phyloP scores from a whole-genome alignment of 2,113 vertebrate species.

The Coptodon rendalli region DNA sequence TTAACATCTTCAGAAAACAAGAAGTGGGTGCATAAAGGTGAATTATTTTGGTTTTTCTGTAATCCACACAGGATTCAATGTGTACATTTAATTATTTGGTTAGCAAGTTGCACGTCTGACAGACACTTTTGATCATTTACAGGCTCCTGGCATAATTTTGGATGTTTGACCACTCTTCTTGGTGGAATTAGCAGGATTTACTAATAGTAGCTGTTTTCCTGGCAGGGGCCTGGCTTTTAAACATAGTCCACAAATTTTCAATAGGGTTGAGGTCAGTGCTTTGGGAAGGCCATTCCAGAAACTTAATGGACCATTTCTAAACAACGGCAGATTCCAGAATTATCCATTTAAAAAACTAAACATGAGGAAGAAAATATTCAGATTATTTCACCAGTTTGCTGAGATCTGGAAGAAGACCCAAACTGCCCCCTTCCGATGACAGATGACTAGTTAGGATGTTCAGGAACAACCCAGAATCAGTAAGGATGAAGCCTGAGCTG shows the following conservation, averaged over 20 bases:
- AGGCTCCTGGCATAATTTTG: not conserved
- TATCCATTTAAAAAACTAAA: not conserved
- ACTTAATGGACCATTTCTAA: not conserved
- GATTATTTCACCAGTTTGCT: not conserved
- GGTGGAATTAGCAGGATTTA: not conserved
- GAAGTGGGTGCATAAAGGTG: not conserved
- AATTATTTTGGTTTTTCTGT: not conserved
- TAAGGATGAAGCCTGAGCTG: not conserved
- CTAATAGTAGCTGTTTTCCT: not conserved
- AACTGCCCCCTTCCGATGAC: not conserved
- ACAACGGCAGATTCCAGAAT: not conserved
- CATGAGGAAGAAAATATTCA: not conserved
- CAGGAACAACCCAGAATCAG: not conserved
- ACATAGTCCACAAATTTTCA: not conserved
- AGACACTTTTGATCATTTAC: not conserved
- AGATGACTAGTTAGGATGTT: not conserved
- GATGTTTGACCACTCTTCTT: not conserved
- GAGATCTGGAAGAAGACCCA: not conserved
- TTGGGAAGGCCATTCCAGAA: not conserved
- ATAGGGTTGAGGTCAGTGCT: not conserved
- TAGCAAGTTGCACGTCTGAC: not conserved
- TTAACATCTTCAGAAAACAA: not conserved
- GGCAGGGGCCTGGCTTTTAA: not conserved
- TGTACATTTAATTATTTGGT: not conserved
- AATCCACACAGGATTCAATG: not conserved